phyloP scores from a whole-genome alignment of 2,113 vertebrate genomes.

The Cyanistes caeruleus region DNA sequence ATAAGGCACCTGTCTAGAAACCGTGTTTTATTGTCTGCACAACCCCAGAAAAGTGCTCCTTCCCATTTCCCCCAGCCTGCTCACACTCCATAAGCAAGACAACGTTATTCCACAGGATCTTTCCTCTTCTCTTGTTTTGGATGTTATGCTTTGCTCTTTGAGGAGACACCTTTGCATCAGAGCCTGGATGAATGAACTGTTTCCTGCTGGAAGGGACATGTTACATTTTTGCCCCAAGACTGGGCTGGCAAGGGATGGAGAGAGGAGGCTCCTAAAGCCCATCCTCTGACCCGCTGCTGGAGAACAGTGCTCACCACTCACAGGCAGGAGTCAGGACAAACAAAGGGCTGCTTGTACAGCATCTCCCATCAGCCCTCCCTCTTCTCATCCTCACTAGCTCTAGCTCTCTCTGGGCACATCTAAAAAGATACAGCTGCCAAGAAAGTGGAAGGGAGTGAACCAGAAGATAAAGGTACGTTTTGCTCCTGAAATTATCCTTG shows the following conservation, averaged over 20 bases:
- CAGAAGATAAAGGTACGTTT: slow-evolving; percentile 56
- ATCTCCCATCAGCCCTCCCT: slow-evolving; percentile 41
- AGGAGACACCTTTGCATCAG: background rate
- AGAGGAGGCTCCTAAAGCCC: background rate
- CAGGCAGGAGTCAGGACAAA: slow-evolving; percentile 42
- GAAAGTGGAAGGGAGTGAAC: slow-evolving; percentile 17
- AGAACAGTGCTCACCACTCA: background rate
- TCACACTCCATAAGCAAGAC: background rate
- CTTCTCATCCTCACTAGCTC: background rate
- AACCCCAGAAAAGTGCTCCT: background rate
- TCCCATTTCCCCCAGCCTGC: background rate
- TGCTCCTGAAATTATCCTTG: slow-evolving; percentile 30
- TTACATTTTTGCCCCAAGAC: background rate
- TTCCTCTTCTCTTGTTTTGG: background rate
- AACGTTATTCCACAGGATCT: background rate
- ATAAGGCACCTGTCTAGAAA: background rate
- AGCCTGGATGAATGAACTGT: background rate
- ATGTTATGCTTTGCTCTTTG: background rate
- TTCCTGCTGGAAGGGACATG: background rate
- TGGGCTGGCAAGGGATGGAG: background rate
- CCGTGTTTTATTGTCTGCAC: background rate
- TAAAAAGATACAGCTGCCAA: slow-evolving; percentile 49
- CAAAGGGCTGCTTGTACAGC: slow-evolving; percentile 69
- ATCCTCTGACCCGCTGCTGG: background rate
- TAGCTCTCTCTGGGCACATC: slow-evolving; percentile 26